Conservation (phyloP, 1,140 invertebrate genomes). For the Latrodectus geometricus region DNA sequence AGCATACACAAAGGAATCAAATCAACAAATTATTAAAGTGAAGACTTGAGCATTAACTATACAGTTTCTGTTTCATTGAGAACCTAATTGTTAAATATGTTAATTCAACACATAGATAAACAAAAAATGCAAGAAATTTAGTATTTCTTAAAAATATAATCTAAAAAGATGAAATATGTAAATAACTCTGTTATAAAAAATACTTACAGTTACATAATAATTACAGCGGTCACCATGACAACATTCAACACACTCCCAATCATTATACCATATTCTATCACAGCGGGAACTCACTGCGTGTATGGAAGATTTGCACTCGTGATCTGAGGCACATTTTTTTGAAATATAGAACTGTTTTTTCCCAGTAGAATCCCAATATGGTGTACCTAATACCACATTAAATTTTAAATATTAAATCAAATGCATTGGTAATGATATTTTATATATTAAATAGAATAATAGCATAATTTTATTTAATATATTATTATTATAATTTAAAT, state of each 20-base stretch:
- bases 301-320: slow-evolving; percentile 79
- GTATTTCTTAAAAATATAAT: too few species aligned
- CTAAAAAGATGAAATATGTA: not conserved
- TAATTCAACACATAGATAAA: too few species aligned
- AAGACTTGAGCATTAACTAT: too few species aligned
- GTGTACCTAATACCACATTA: slow-evolving; percentile 77
- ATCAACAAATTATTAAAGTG: too few species aligned
- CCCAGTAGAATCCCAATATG: slow-evolving; percentile 93
- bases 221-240: slow-evolving; percentile 97
- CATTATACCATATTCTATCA: slow-evolving; percentile 96
- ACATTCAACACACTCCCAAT: slow-evolving; percentile 97
- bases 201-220: slow-evolving; percentile 94
- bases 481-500: not conserved
- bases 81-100: too few species aligned
- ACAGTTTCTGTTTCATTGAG: too few species aligned
- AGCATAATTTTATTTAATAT: too few species aligned
- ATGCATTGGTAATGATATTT: too few species aligned
- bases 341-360: slow-evolving; percentile 94
- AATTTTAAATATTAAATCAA: not conserved
- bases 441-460: too few species aligned
- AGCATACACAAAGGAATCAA: too few species aligned
- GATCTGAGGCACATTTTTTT: slow-evolving; percentile 82
- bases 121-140: too few species aligned
- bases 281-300: slow-evolving; percentile 81
- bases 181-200: not conserved